Percentiles rank a stretch among this genome's conserved stretches.
These are phyloP conservation scores for Ectropis grisescens DNA, from an alignment of 1,140 invertebrate genomes.

Conservation along the genomic window DNA sequence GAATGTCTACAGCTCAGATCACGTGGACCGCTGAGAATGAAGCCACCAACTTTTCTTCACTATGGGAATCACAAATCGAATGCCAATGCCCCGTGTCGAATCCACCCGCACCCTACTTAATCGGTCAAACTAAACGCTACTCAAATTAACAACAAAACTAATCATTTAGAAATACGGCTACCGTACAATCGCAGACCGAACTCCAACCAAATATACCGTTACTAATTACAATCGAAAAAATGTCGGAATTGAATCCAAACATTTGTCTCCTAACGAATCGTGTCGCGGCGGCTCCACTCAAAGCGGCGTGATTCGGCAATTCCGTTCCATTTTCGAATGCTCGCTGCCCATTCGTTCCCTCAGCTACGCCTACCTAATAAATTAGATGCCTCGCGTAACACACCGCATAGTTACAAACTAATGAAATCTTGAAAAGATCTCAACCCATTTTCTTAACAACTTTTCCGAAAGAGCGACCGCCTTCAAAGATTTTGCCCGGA, in stretches of 20 bases:
- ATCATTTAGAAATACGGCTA: constrained; percentile 41
- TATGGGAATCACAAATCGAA: constrained; percentile 8
- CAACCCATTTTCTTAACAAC: constrained; percentile 69
- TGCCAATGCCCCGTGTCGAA: constrained; percentile 12
- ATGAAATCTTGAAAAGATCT: constrained; percentile 65
- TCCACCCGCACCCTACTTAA: constrained; percentile 8
- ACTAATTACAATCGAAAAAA: constrained; percentile 54
- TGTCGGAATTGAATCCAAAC: constrained; percentile 62
- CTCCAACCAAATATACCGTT: constrained; percentile 45
- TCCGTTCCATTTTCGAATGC: constrained; percentile 58
- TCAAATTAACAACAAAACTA: constrained; percentile 36
- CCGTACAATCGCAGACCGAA: constrained; percentile 34
- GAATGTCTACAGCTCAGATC: constrained; percentile 20
- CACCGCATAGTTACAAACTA: constrained; percentile 65
- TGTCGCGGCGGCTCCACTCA: constrained; percentile 57
- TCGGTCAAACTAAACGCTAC: constrained; percentile 5
- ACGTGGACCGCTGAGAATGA: not conserved
- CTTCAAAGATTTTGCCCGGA: constrained; percentile 65
- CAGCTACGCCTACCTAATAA: constrained; percentile 64
- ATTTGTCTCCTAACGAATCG: constrained; percentile 69
- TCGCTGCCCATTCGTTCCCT: constrained; percentile 65
- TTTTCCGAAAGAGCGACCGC: constrained; percentile 65
- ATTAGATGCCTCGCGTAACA: constrained; percentile 59
- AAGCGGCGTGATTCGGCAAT: constrained; percentile 65
- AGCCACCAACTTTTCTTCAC: not conserved